Evolutionary conservation across 1,140 invertebrate species (phyloP).

Genomic region (Caerostris darwini): DNA sequence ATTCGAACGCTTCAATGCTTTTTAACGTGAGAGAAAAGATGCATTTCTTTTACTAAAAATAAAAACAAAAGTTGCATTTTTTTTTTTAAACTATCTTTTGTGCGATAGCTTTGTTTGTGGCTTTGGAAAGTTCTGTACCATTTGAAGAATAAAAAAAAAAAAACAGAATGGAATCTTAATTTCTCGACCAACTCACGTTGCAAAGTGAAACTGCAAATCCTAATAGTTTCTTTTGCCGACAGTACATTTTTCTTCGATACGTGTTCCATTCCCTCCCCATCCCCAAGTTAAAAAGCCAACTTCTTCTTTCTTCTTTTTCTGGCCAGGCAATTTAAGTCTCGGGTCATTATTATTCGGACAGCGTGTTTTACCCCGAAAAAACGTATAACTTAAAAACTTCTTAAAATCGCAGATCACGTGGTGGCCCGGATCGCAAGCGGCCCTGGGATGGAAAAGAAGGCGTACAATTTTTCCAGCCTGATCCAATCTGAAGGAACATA

Average conservation of each 20-base stretch:
- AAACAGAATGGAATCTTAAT: constrained; percentile 27
- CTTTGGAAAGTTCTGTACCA: not conserved
- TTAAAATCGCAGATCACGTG: not conserved
- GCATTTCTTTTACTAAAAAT: not conserved
- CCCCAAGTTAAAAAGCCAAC: constrained; percentile 41
- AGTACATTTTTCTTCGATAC: constrained; percentile 46
- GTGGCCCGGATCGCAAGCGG: not conserved
- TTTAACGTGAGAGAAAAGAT: not conserved
- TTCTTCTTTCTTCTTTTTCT: not conserved
- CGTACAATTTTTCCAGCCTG: not conserved
- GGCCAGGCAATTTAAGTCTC: constrained; percentile 15
- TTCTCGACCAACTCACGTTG: constrained; percentile 32
- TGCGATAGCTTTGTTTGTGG: not conserved
- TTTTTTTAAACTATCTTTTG: not conserved
- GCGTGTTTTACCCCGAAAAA: constrained; percentile 9
- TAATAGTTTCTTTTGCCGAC: not conserved
- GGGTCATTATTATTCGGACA: constrained; percentile 49
- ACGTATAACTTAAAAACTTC: constrained; percentile 27
- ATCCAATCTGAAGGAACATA: not conserved
- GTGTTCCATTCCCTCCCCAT: not conserved
- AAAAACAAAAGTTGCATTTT: not conserved
- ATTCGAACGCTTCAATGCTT: not conserved
- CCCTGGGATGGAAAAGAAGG: not conserved
- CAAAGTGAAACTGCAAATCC: constrained; percentile 9
- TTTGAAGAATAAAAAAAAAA: not conserved